Evolutionary conservation across 1,140 invertebrate species (phyloP), one percentile per base, ranked within the genome.

Genomic region (Propsilocerus akamusi): DNA sequence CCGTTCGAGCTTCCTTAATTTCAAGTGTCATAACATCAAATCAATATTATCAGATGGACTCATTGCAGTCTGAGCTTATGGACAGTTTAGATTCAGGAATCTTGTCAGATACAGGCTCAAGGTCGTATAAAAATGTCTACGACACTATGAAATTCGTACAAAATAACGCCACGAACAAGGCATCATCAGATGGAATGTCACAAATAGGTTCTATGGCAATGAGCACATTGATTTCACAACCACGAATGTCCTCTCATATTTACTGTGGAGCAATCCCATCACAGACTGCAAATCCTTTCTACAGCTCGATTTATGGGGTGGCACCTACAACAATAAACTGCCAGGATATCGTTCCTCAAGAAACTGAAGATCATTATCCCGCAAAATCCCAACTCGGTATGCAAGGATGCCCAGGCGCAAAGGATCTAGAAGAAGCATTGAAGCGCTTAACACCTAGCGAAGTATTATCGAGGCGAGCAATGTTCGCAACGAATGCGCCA

Each of bases 41-140:
- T n/a, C n/a, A n/a, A n/a, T n/a, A n/a, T n/a, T n/a, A n/a, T n/a
- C n/a, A n/a, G n/a, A n/a, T n/a, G n/a, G 63, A 70, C 51, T 93
- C 86, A 8, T 71, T 96, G 51, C 87, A 91, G 8, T 80, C 80
- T 7, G 92, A 95, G 69, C 72, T 96, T 53, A 63, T 65, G 59
- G 86, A 93, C 64, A 86, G 83, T 60, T 67, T 83, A 14, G 84
- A 89, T 61, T 87, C 83, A n/a, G 83, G 84, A 52, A 84, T 87
- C 30, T 58, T 58, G 11, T 59, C 57, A 32, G 63, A 65, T 52
- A 59, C 54, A 3, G 53, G 50, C 7, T 46, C 49, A 20, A 51
- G 17, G 22, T 20, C 78, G 28, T 86, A 81, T 64, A 82, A 81
- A 55, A 81, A 80, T 61, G 86, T 78, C 41, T 88, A 89, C 60